Conservation (phyloP, 2,888 invertebrate species). For the Pediacus dermestoides region DNA sequence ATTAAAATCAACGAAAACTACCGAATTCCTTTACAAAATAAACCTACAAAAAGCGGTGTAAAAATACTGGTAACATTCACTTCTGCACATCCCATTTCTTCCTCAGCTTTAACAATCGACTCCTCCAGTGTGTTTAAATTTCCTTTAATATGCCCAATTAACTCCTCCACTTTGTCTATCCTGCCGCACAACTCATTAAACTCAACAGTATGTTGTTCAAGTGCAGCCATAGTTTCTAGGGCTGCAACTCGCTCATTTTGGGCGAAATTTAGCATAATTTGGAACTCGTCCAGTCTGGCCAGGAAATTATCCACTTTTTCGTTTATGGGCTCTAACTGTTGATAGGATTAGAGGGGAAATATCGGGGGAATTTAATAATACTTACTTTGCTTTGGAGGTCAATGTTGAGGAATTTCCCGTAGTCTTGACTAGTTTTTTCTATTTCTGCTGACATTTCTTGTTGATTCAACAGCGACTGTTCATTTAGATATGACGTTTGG, state of each 20-base stretch:
- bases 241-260: conserved; percentile 33
- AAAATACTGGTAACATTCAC: conserved; percentile 30
- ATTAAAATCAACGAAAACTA: too few relatives aligned
- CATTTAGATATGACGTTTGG: too few relatives aligned
- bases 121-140: conserved; percentile 33
- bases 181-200: conserved; percentile 32
- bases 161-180: conserved; percentile 33
- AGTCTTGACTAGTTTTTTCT: conserved; percentile 12
- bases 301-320: conserved; percentile 35
- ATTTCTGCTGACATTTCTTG: too few relatives aligned
- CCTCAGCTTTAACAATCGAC: conserved; percentile 36
- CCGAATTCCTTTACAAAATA: too few relatives aligned
- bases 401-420: conserved; percentile 13
- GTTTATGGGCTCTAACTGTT: conserved; percentile 31
- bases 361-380: not conserved
- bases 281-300: conserved; percentile 38
- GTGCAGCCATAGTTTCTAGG: conserved; percentile 27
- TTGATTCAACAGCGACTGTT: too few relatives aligned
- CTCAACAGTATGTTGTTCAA: conserved; percentile 27
- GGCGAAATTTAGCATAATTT: conserved; percentile 36
- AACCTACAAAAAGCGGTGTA: conserved; percentile 38
- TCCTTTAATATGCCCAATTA: conserved; percentile 33
- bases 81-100: conserved; percentile 28
- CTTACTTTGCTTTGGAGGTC: conserved; percentile 16
- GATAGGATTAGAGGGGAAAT: too few relatives aligned